These are phyloP conservation scores for Bolinopsis microptera DNA, from an alignment of 37 sponge, comb jelly and placozoan species.

Conservation along the genomic window DNA sequence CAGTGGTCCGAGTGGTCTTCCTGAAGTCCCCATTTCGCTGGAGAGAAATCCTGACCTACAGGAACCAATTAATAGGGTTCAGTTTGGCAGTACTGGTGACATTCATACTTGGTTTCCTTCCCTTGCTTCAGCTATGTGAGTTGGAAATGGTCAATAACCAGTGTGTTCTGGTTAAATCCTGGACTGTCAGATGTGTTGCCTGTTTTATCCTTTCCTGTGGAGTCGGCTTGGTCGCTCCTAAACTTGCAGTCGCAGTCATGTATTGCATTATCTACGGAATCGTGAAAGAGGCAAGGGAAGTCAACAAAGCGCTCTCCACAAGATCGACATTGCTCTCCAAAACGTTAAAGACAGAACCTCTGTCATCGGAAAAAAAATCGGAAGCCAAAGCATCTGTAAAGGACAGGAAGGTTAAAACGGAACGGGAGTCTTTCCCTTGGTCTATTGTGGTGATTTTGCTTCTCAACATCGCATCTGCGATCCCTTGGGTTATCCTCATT, in stretches of 20 bases:
- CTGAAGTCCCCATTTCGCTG: not conserved
- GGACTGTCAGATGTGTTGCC: not conserved
- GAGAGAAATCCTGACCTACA: slow-evolving; percentile 5
- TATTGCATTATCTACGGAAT: not conserved
- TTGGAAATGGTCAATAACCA: not conserved
- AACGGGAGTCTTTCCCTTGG: slow-evolving; percentile 6
- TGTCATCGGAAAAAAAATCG: not conserved
- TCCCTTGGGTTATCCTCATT: slow-evolving; percentile 4
- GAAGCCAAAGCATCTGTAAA: not conserved
- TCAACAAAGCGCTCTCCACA: not conserved
- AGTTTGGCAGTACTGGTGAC: not conserved
- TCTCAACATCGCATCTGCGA: not conserved
- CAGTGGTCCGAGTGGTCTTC: not conserved
- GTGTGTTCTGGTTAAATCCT: not conserved
- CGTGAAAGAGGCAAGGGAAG: not conserved
- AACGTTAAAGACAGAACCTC: not conserved
- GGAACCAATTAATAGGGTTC: not conserved
- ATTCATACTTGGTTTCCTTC: not conserved
- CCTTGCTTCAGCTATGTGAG: not conserved
- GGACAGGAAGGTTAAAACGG: not conserved
- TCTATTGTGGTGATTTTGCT: not conserved
- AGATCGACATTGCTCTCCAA: not conserved
- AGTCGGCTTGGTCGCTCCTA: not conserved
- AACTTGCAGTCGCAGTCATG: not conserved
- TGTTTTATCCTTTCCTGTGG: not conserved